phyloP scores from a whole-genome alignment of 30 jellyfish, hydroid and myxozoan genomes.

The Chironex yamaguchii region DNA sequence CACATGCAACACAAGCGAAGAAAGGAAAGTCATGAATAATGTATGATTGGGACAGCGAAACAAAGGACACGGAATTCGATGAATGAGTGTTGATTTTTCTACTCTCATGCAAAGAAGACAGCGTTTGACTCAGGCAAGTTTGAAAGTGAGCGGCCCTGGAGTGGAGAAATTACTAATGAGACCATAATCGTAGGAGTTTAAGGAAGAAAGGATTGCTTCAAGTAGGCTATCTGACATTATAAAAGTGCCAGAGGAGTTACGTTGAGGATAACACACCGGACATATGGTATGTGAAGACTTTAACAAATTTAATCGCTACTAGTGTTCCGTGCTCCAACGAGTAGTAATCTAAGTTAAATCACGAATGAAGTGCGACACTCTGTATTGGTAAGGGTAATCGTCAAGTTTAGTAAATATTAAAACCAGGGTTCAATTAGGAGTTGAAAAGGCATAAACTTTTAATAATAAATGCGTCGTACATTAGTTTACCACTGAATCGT shows the following conservation, averaged over 20 bases:
- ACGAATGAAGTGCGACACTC: no score
- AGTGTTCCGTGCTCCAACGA: no score
- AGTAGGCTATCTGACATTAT: not conserved
- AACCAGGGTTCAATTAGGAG: no score
- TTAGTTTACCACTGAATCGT: no score
- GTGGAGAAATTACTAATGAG: no score
- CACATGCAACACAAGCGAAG: constrained; percentile 51
- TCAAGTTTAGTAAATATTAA: no score
- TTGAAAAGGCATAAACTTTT: no score
- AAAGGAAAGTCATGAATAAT: constrained; percentile 71
- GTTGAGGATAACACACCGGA: not conserved
- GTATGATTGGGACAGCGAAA: constrained; percentile 76
- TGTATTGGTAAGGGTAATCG: no score
- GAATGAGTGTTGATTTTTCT: constrained; percentile 82
- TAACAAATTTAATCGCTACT: not conserved
- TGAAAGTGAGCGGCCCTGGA: not conserved
- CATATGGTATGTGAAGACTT: not conserved
- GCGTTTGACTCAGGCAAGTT: constrained; percentile 2
- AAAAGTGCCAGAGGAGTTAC: not conserved
- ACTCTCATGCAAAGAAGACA: not conserved
- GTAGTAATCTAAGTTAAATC: no score
- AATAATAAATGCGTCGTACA: no score
- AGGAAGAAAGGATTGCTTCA: no score
- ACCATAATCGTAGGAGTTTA: no score
- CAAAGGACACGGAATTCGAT: constrained; percentile 85